These are phyloP conservation scores for Cariama cristata DNA, from an alignment of 2,113 vertebrate species.

Conservation along the genomic window DNA sequence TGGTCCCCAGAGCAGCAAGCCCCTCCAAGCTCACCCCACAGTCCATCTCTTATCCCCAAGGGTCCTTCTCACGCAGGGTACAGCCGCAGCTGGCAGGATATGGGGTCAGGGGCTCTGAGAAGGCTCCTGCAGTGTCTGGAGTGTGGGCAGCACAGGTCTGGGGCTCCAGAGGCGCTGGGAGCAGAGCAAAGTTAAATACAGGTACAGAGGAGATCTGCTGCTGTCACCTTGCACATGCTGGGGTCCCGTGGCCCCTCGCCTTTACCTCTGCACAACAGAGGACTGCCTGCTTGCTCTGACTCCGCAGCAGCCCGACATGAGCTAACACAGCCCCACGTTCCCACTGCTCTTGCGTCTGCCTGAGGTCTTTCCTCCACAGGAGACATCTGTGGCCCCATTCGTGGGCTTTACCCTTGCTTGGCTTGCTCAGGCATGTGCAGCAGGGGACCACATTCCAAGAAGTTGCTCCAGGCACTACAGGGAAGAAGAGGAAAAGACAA, in stretches of 20 bases:
- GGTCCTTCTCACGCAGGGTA: background rate
- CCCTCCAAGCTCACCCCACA: background rate
- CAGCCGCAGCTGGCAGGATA: accelerated
- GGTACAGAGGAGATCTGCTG: background rate
- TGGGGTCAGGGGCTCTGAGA: background rate
- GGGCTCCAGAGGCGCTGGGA: background rate
- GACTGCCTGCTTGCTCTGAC: background rate
- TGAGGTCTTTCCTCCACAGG: background rate
- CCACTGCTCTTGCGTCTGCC: background rate
- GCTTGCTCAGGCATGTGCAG: background rate
- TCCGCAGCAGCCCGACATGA: background rate
- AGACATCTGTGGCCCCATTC: accelerated
- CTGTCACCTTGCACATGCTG: background rate
- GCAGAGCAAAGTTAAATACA: background rate
- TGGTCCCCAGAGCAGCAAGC: background rate
- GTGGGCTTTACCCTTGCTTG: accelerated
- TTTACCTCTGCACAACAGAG: accelerated
- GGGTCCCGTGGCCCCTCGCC: accelerated
- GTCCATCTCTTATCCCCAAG: background rate
- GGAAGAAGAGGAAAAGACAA: background rate
- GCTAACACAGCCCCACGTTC: accelerated
- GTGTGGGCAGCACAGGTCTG: background rate
- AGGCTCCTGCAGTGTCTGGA: background rate
- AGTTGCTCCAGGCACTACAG: background rate
- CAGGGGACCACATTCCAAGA: background rate